phyloP scores from a whole-genome alignment of 2,113 vertebrate species.

The Gymnorhina tibicen region DNA sequence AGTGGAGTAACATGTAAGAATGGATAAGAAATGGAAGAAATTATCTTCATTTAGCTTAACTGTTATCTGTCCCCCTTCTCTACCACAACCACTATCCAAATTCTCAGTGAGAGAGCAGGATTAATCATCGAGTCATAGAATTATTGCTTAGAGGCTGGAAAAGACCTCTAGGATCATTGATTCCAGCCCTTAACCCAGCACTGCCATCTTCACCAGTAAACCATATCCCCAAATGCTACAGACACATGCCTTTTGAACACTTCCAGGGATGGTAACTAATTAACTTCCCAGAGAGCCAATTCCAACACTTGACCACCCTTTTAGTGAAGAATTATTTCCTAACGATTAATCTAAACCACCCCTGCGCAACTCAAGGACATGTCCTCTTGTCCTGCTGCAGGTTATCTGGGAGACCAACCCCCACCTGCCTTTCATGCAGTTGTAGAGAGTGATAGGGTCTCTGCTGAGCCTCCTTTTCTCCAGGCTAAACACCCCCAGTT shows the following conservation, averaged over 20 bases:
- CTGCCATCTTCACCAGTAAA: neutral
- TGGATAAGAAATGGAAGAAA: neutral
- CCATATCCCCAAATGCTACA: neutral
- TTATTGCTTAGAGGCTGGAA: neutral
- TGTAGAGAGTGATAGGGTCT: neutral
- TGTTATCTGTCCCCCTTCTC: neutral
- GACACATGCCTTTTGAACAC: neutral
- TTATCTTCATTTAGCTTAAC: neutral
- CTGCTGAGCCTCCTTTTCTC: neutral
- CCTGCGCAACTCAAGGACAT: neutral
- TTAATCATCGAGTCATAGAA: neutral
- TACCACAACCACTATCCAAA: neutral
- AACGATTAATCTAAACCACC: neutral
- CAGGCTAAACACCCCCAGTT: neutral
- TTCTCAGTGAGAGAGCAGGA: neutral
- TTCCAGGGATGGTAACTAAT: neutral
- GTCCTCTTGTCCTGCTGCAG: neutral
- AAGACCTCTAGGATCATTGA: neutral
- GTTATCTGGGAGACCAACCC: rapidly evolving
- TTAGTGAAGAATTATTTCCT: neutral
- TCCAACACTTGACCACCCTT: neutral
- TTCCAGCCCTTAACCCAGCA: neutral
- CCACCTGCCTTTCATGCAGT: neutral
- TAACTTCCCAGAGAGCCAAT: neutral
- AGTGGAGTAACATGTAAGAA: neutral